Percentiles rank a stretch among this genome's conserved stretches.
phyloP scores from a whole-genome alignment of 2,113 vertebrate species.

The Apteryx owenii region DNA sequence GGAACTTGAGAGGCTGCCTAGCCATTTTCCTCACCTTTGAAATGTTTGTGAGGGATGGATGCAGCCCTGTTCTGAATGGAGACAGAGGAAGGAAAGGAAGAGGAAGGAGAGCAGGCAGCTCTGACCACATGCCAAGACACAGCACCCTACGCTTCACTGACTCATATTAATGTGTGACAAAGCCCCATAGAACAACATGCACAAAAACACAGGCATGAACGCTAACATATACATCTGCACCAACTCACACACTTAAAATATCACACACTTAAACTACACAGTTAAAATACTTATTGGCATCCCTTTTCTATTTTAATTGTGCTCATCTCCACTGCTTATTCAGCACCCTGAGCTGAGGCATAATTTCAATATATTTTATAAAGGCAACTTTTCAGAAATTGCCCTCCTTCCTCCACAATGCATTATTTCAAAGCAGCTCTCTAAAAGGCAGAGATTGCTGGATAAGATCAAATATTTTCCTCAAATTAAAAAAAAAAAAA shows the following conservation, averaged over 20 bases:
- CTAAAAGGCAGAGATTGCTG: neutral
- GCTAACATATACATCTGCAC: neutral
- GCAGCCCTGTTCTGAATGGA: neutral
- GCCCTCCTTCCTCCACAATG: neutral
- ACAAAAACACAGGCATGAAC: neutral
- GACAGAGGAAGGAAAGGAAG: neutral
- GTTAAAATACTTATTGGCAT: neutral
- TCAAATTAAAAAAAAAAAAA: neutral
- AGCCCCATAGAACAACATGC: accelerated
- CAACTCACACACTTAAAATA: too few species aligned
- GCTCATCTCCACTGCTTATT: neutral
- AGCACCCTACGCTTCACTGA: neutral
- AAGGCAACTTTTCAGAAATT: neutral
- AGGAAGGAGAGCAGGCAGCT: neutral
- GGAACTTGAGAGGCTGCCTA: neutral
- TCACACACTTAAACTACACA: neutral
- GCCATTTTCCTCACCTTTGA: neutral
- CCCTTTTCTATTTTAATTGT: neutral
- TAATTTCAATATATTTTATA: neutral
- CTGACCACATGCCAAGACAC: neutral
- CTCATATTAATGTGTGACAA: neutral
- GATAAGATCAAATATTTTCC: slow-evolving; percentile 7
- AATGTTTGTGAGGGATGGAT: neutral
- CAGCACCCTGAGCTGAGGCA: neutral
- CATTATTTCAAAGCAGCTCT: neutral